Evolutionary conservation across 2,113 vertebrate genomes (phyloP), one percentile per base, ranked within the genome.

Genomic region (Dermatemys mawii): DNA sequence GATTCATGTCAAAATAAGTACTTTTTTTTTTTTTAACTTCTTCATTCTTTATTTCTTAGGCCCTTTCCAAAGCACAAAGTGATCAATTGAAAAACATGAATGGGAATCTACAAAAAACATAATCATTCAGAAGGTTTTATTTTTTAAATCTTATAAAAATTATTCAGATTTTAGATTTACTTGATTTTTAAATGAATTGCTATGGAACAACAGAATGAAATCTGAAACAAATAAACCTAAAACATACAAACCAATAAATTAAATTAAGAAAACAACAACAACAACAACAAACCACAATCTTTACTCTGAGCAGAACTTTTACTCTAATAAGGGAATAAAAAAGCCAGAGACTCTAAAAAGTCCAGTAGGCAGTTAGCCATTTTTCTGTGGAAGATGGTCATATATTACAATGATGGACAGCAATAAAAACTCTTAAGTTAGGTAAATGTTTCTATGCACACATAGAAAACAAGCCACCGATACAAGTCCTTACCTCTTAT

Each of bases 161-260:
- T 93, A 80, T 49, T 27, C 0, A 81, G 53, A 75, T 87, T 78
- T 29, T 0, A 35, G 8, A 2, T 0, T 27, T 46, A 53, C 48
- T 70, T 60, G 1, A 49, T 53, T 53, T 79, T 81, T 22, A 87
- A 88, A 57, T 57, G 2, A 19, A 50, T 55, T 88, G 57, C 10
- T 76, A 8, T 48, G 67, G 11, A 8, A 4, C 4, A 67, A 67
- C 26, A 22, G 1, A 84, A 1, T 2, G 50, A 92, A 75, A 85
- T 26, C 49, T 78, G 11, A 63, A 87, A 41, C 21, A 51, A 70
- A 41, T 4, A 81, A 49, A 46, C 0, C 2, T 55, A 3, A 81
- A 78, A 2, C 53, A 78, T 29, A 13, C 19, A 75, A 11, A 49
- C 12, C 12, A 81, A 2, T 1, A 4, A 48, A 44, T 29, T 11